Evolutionary conservation across 2,113 vertebrate species (phyloP).

Genomic region (Empidonax traillii): DNA sequence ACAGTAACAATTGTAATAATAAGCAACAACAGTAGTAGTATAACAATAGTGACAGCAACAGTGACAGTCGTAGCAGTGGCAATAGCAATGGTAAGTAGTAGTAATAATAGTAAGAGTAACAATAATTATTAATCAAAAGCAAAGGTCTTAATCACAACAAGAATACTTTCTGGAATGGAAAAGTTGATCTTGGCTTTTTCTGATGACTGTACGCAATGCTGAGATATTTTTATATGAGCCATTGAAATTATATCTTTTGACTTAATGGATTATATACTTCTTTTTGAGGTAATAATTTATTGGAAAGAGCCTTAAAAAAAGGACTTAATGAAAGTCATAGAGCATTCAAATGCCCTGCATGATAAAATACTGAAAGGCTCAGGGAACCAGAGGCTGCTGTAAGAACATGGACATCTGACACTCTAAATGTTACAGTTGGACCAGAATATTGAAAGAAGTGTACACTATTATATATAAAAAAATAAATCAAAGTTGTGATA

Average conservation of each 20-base stretch:
- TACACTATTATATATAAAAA: neutral
- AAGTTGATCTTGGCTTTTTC: neutral
- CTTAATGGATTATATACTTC: neutral
- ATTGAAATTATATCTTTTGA: neutral
- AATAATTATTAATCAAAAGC: neutral
- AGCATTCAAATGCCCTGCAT: neutral
- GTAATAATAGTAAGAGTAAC: neutral
- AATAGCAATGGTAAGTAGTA: neutral
- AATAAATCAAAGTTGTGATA: neutral
- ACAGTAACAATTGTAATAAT: neutral
- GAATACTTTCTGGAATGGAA: neutral
- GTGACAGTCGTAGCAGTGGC: neutral
- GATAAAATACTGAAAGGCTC: neutral
- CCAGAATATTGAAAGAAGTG: neutral
- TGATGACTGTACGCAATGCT: neutral
- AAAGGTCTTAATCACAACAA: neutral
- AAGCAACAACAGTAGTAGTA: neutral
- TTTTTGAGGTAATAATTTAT: neutral
- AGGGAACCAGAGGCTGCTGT: neutral
- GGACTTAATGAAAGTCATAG: neutral
- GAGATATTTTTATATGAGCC: neutral
- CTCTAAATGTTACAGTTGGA: neutral
- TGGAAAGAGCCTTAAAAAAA: neutral
- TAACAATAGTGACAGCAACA: neutral
- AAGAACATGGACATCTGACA: neutral